A percentile compares a stretch with the other conserved stretches of the same genome.
Conservation (phyloP, 2,113 vertebrate genomes). For the Symphodus melops region DNA sequence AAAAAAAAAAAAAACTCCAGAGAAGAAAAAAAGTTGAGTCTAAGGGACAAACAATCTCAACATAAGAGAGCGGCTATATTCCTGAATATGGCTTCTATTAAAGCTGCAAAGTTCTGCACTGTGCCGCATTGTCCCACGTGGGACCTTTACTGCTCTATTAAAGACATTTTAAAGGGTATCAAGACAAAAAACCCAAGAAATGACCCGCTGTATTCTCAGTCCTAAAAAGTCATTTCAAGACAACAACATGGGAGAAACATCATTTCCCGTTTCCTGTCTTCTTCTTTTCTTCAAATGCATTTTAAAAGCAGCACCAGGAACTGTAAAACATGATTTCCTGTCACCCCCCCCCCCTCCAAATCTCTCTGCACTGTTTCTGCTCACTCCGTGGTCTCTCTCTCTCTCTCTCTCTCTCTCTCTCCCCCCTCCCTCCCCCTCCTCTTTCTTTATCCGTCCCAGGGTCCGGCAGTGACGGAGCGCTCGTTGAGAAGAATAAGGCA, state of each 20-base stretch:
- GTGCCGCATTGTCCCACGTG: not conserved
- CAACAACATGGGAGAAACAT: not conserved
- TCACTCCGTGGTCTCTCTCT: no score
- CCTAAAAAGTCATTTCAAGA: not conserved
- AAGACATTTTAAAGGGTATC: not conserved
- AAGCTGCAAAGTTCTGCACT: not conserved
- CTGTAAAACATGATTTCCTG: constrained; percentile 50
- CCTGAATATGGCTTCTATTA: no score
- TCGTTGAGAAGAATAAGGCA: constrained; percentile 51
- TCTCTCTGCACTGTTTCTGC: constrained; percentile 1
- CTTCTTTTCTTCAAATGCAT: constrained; percentile 1
- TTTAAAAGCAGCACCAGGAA: constrained; percentile 4
- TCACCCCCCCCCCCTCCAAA: constrained; percentile 14
- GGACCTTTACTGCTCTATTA: not conserved
- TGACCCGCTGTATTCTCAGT: not conserved
- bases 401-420: no score
- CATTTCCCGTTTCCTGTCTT: not conserved
- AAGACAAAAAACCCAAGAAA: not conserved
- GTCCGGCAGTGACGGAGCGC: constrained; percentile 57
- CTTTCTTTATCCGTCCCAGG: constrained; percentile 46
- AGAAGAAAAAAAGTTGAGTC: no score
- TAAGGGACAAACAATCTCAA: not conserved
- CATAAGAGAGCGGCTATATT: not conserved
- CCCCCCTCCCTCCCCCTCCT: not conserved
- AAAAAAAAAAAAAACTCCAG: constrained; percentile 11